A percentile compares a stretch with the other conserved stretches of the same genome.
Evolutionary conservation across 2,113 vertebrate species (phyloP).

Genomic region (Prinia subflava): DNA sequence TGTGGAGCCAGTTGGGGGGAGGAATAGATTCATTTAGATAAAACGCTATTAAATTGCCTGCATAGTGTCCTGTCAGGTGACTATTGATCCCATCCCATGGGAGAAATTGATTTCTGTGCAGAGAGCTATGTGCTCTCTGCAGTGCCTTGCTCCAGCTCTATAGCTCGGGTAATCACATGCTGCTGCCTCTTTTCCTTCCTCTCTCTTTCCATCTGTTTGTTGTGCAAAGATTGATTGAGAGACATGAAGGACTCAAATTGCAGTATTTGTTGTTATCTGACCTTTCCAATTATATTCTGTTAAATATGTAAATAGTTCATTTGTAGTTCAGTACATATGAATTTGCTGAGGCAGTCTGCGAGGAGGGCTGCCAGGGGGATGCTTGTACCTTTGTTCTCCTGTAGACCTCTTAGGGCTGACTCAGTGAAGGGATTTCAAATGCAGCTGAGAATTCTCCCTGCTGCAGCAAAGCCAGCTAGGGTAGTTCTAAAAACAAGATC

Average conservation of each 20-base stretch:
- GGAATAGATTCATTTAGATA: conserved; percentile 58
- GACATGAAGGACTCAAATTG: neutral
- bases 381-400: neutral
- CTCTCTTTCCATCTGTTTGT: neutral
- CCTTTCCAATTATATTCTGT: conserved; percentile 1
- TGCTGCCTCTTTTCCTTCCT: neutral
- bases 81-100: conserved; percentile 52
- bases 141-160: neutral
- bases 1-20: neutral
- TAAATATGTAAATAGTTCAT: conserved; percentile 39
- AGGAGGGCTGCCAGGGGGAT: neutral
- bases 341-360: neutral
- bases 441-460: neutral
- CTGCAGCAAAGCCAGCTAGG: neutral
- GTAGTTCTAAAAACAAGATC: neutral
- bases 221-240: conserved; percentile 24
- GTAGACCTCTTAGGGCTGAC: neutral
- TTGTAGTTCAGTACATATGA: neutral
- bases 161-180: conserved; percentile 13
- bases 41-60: conserved; percentile 62
- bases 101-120: conserved; percentile 52
- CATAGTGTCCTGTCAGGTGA: conserved; percentile 52
- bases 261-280: conserved; percentile 21
- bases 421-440: neutral
- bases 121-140: conserved; percentile 23